Percentiles rank a stretch among this genome's conserved stretches.
Evolutionary conservation across 2,113 vertebrate genomes (phyloP).

Genomic region (Numida meleagris): DNA sequence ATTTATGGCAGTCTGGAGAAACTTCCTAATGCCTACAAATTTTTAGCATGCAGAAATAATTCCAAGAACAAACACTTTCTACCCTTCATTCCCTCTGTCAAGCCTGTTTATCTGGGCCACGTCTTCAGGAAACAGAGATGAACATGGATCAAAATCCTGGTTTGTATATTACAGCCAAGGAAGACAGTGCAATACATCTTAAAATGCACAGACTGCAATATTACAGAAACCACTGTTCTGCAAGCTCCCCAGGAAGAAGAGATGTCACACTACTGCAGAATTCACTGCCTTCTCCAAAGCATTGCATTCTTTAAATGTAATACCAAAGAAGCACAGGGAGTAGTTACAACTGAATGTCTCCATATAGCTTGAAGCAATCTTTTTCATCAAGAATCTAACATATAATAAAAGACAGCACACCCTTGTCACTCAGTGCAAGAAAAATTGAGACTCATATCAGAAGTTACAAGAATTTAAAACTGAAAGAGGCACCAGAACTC

Average conservation of each 20-base stretch:
- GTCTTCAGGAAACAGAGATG: not conserved
- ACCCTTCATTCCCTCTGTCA: not conserved
- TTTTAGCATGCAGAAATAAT: not conserved
- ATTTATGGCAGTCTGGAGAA: not conserved
- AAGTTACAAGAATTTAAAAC: not conserved
- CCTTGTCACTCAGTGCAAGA: not conserved
- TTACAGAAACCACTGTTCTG: not conserved
- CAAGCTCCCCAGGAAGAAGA: not conserved
- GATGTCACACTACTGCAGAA: not conserved
- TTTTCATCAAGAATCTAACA: not conserved
- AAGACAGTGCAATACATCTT: not conserved
- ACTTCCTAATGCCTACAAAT: not conserved
- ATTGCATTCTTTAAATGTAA: not conserved
- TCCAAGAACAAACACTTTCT: not conserved
- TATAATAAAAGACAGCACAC: not conserved
- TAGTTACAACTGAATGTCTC: not conserved
- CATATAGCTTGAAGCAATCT: not conserved
- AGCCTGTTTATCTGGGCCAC: not conserved
- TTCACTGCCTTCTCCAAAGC: not conserved
- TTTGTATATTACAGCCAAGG: not conserved
- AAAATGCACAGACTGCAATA: not conserved
- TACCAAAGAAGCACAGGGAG: not conserved
- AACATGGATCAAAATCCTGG: not conserved
- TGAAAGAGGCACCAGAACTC: not conserved
- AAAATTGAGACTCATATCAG: not conserved